Base-by-base conservation (phyloP, 2,113 vertebrate species). In the Brachirus orientalis region DNA sequence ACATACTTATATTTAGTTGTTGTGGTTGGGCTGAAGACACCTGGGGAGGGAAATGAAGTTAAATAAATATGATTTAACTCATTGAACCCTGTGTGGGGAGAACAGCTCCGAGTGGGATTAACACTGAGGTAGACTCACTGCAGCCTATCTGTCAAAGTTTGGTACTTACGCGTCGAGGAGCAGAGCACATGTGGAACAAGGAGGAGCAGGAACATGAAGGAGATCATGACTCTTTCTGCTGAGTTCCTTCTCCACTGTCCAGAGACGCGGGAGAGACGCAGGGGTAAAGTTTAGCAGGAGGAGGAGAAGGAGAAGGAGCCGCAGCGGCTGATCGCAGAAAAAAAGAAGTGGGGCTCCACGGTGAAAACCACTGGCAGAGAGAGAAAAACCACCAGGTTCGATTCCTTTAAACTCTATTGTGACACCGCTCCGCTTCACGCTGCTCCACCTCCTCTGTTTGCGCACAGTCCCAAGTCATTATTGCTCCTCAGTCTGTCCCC, bases 401-500 rank as follows among this genome's bases (percentile, higher is more conserved):
- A 41, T 52, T 84, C 47, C 63, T 28, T 28, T 45, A 14, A 83
- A 81, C 66, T 92, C 73, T 77, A 72, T 65, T 66, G 43, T 11
- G 47, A 19, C 46, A 8, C 46, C 46, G 17, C 17, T 18, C 46
- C 8, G 46, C 47, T 16, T 33, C 65, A 20, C n/a, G 8, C 82
- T 86, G 83, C 89, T 79, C 90, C 93, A 91, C 94, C 92, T 92
- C 93, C 94, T 83, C 86, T 68, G 52, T 76, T 81, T 86, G 82
- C 71, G 76, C 62, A 71, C 79, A 77, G 79, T 55, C 69, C n/a
- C 11, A 69, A 77, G 76, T 82, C 76, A 78, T 91, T 69, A 84
- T 59, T 80, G 43, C 50, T 72, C 43, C 57, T 59, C 50, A 59
- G 38, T 67, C 5, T 56, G 67, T 47, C 62, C 66, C 69, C 75